Evolutionary conservation across 2,888 invertebrate species (phyloP), one percentile per base, ranked within the genome.

Genomic region (Eurytoma adleriae): DNA sequence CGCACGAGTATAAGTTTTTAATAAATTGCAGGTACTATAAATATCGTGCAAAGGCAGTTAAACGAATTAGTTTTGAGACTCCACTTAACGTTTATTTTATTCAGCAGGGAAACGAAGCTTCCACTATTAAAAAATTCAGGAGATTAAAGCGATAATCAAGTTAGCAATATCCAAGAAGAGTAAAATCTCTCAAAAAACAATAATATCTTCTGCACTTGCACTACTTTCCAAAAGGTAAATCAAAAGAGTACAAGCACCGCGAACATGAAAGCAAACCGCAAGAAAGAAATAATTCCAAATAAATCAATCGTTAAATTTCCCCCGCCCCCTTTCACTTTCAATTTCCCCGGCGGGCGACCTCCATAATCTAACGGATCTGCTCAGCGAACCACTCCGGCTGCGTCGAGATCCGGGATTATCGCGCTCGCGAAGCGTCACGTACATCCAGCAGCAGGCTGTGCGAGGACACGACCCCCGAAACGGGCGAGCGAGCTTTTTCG

Each of bases 371-470:
- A 73, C 48, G 18, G 20, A 24, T 57, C 69, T 56, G n/a, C 57
- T 40, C 64, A 18, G 62, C 14, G 18, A 18, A 24, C 69, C 27
- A 30, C 57, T 48, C 59, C 18, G 62, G 24, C 13, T 20, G 76
- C 72, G 76, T 68, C 76, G 54, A 77, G 72, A 80, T 80, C 77
- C 80, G 30, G 80, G 80, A 80, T 80, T 80, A 80, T 80, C 77
- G 18, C 73, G 30, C 76, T 68, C 50, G 67, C 40, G n/a, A 30
- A 40, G 40, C 64, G 40, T n/a, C 3, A 4, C 50, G 62, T 20
- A 14, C 20, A 20, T 7, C n/a, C 13, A 7, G 30, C 40, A 18
- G 14, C 27, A 12, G 62, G 10, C 16, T 52, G 7, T 14, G 56
- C 54, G 62, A 30, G 24, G 62, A 67, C 27, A 54, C 62, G 73